A percentile compares a stretch with the other conserved stretches of the same genome.
phyloP scores from a whole-genome alignment of 2,797 vertebrate species.

The Hafferia zeledoni region DNA sequence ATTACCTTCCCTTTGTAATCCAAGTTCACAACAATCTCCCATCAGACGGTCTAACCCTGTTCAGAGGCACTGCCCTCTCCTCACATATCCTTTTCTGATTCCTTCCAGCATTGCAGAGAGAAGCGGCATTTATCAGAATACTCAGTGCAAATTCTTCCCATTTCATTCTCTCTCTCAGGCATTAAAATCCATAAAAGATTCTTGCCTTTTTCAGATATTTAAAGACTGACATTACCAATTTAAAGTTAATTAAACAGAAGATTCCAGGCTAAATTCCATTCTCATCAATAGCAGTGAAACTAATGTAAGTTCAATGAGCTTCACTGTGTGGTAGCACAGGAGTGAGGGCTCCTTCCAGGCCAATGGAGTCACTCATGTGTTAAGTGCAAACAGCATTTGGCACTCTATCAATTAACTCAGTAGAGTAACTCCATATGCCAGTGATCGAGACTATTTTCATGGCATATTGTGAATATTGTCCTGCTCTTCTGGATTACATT shows the following conservation, averaged over 20 bases:
- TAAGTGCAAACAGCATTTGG: background rate
- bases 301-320: background rate
- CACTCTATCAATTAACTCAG: background rate
- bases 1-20: background rate
- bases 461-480: background rate
- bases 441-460: background rate
- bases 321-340: background rate
- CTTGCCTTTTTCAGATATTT: background rate
- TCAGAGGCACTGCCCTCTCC: background rate
- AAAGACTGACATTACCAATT: background rate
- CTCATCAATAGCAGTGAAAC: background rate
- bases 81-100: background rate
- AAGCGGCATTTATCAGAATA: background rate
- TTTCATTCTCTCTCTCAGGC: background rate
- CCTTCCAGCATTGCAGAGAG: background rate
- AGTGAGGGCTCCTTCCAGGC: background rate
- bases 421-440: background rate
- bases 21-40: background rate
- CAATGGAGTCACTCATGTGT: fast-evolving
- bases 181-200: background rate
- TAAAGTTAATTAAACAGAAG: background rate
- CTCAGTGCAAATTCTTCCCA: background rate
- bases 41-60: background rate
- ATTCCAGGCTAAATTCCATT: background rate
- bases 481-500: background rate